These are phyloP conservation scores for Ptilodon capucinus DNA, from an alignment of 2,888 invertebrate genomes.

Conservation along the genomic window DNA sequence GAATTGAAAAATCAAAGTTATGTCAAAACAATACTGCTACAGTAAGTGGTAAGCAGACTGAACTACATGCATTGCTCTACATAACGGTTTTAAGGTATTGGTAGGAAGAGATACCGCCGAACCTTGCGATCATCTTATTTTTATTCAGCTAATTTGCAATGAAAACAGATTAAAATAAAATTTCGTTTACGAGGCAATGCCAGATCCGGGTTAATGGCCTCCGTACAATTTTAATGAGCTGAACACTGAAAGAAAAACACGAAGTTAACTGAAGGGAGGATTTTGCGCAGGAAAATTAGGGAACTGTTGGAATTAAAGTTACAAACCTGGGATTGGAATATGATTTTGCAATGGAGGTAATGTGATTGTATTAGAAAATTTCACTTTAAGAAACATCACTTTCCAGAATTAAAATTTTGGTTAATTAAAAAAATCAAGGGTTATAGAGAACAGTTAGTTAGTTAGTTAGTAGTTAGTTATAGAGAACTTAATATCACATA, in stretches of 20 bases:
- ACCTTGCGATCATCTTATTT: neutral
- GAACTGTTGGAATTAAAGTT: neutral
- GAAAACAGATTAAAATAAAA: neutral
- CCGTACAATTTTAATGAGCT: slow-evolving; percentile 1
- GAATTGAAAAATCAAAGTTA: too few relatives aligned
- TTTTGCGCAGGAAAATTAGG: neutral
- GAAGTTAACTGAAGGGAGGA: neutral
- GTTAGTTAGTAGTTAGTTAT: too few relatives aligned
- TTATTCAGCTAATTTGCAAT: neutral
- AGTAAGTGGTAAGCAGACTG: too few relatives aligned
- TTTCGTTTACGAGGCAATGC: neutral
- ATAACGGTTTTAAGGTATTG: too few relatives aligned
- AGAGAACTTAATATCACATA: too few relatives aligned
- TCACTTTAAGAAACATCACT: too few relatives aligned
- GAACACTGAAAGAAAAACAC: neutral
- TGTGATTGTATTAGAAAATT: neutral
- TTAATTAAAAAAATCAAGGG: too few relatives aligned
- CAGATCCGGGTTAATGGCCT: slow-evolving; percentile 2
- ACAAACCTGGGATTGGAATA: neutral
- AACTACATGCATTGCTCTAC: too few relatives aligned
- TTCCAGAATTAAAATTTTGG: too few relatives aligned
- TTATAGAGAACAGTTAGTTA: too few relatives aligned
- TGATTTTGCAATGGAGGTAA: neutral
- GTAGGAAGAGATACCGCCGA: neutral
- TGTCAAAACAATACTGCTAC: too few relatives aligned